Base-by-base conservation (phyloP, 2,113 vertebrate genomes). In the Bujurquina vittata region DNA sequence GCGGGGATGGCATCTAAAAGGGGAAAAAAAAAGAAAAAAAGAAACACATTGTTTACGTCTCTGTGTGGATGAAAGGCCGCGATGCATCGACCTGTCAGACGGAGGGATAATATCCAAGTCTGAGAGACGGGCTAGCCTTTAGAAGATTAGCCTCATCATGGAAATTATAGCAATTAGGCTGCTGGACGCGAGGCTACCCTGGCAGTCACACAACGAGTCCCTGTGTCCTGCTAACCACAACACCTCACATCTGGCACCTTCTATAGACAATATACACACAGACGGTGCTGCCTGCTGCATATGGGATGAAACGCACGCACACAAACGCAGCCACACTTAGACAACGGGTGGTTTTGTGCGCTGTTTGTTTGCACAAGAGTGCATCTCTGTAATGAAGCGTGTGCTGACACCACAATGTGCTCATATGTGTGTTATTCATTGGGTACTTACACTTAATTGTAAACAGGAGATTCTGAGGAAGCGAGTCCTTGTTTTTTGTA, bases 361-460 rank as follows among this genome's bases (percentile, higher is more conserved):
- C 65, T 54, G 75, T 60, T 59, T 60, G 84, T 91, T 88, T 90
- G 54, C 56, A 91, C 83, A 85, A 84, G 81, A 85, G 79, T 75
- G 73, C 49, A 77, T 87, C 87, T 91, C 90, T 92, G 87, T 93
- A 81, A 79, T 85, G 20, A 59, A 83, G 76, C 54, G 62, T 40
- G 81, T 89, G 79, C 85, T 89, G 89, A 91, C 57, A 79, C 84
- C 82, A 92, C 89, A 90, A 85, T 89, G 86, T 87, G 86, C 79
- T 89, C 73, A 74, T 56, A 84, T 59, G 77, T 23, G n/a, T 85
- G 75, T 56, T 79, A 77, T 83, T 84, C 67, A 86, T 59, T 78
- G 80, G 89, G 80, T 85, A 91, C 97, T 97, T 96, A 99, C 98
- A 97, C 96, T 99, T 99, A 96, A 99, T 97, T 56, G 97, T 95